These are phyloP conservation scores for Diaphora mendica DNA, from an alignment of 2,888 invertebrate genomes.

Conservation along the genomic window DNA sequence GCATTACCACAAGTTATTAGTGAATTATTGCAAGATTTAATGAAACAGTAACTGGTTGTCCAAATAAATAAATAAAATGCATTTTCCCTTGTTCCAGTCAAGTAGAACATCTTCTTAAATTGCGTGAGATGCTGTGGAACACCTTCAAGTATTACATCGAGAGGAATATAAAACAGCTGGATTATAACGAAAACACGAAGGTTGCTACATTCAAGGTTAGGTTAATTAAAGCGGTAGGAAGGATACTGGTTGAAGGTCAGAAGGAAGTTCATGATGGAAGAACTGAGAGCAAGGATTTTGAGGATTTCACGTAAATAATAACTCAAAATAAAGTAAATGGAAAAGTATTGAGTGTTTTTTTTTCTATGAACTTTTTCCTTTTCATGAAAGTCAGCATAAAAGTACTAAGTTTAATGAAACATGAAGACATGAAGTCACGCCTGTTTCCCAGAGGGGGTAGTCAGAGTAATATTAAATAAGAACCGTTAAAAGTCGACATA, in stretches of 20 bases:
- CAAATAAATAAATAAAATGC: neutral
- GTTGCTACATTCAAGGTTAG: slow-evolving; percentile 66
- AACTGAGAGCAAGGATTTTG: slow-evolving; percentile 16
- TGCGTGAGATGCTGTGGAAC: slow-evolving; percentile 80
- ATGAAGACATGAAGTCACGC: too few relatives aligned
- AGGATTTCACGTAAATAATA: slow-evolving; percentile 24
- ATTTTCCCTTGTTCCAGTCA: slow-evolving; percentile 75
- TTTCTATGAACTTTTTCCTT: neutral
- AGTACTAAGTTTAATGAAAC: neutral
- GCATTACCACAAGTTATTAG: too few relatives aligned
- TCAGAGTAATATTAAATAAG: too few relatives aligned
- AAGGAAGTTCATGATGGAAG: slow-evolving; percentile 52
- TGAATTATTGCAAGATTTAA: too few relatives aligned
- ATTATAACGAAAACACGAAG: slow-evolving; percentile 59
- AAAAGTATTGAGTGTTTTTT: neutral
- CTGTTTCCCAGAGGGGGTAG: too few relatives aligned
- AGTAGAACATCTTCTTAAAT: slow-evolving; percentile 74
- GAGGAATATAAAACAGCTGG: slow-evolving; percentile 64
- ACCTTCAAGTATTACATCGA: slow-evolving; percentile 82
- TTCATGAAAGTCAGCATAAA: neutral
- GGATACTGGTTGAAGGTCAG: slow-evolving; percentile 70
- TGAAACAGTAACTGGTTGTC: too few relatives aligned
- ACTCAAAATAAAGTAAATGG: neutral
- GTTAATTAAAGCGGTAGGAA: slow-evolving; percentile 68
- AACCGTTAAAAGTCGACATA: too few relatives aligned